Base-by-base conservation (phyloP, 1,140 invertebrate species). In the Solen grandis region DNA sequence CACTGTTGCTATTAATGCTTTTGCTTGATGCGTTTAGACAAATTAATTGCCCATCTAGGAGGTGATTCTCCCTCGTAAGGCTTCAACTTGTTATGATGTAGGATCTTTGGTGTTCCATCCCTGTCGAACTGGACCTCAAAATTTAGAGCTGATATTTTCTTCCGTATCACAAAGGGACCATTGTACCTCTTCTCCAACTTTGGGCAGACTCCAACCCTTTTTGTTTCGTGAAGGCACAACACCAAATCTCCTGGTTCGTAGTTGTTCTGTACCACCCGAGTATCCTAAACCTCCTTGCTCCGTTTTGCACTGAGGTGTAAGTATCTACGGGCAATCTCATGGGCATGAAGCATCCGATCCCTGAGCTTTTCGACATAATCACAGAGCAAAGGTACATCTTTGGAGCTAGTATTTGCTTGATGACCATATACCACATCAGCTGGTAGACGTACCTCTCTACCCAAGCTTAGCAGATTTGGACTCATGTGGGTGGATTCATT, bases 381-480 rank as follows among this genome's bases (percentile, higher is more conserved):
- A 27, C 36, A 27, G n/a, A 25, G 31, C 0, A 25, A 25, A 2
- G 70, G 33, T 2, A 74, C 70, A 4, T 27, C 29, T 31, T n/a
- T 41, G 0, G 8, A 2, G 2, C 16, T n/a, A 13, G 14, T 25
- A 14, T 55, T 25, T 31, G 35, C 22, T 16, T 41, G 38, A 38
- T n/a, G n/a, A n/a, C n/a, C n/a, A n/a, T n/a, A n/a, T n/a, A n/a
- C n/a, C n/a, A n/a, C n/a, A n/a, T n/a, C 70, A 1, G 33, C 35
- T 14, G 70, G 70, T 31, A 74, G n/a, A 2, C 55, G 31, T 46
- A 74, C 22, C 22, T 74, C 70, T 10, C 57, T 38, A 31, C 70
- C 70, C n/a, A 74, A 41, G 1, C 68, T 55, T 5, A 70, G 29
- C 29, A 70, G 19, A 14, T 70, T 70, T 55, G 68, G 68, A 36